phyloP scores from a whole-genome alignment of 1,140 invertebrate genomes.

The Tetramorium simillimum region DNA sequence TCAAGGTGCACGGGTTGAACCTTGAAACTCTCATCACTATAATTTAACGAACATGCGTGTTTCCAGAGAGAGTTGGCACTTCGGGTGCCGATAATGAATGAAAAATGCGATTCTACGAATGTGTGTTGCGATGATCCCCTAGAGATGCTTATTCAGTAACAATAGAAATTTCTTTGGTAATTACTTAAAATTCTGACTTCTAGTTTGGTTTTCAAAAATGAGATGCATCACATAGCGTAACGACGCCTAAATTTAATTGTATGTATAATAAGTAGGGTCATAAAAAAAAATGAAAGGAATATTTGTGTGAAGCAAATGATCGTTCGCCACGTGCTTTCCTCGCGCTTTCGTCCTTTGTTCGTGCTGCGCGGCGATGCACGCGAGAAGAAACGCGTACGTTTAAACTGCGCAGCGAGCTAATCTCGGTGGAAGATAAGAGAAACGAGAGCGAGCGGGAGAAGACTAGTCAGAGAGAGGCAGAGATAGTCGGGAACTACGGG shows the following conservation, averaged over 20 bases:
- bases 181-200: neutral
- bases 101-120: neutral
- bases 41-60: neutral
- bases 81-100: neutral
- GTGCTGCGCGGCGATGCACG: slow-evolving; percentile 31
- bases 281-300: slow-evolving; percentile 30
- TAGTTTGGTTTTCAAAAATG: neutral
- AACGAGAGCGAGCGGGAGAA: slow-evolving; percentile 40
- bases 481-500: neutral
- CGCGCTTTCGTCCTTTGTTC: slow-evolving; percentile 65
- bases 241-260: neutral
- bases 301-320: slow-evolving; percentile 27
- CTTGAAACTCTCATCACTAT: neutral
- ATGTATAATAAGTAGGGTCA: neutral
- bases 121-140: no score
- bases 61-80: neutral
- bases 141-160: neutral
- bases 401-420: slow-evolving; percentile 74
- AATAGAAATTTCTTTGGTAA: neutral
- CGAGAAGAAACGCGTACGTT: slow-evolving; percentile 41
- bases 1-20: neutral
- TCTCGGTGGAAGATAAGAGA: slow-evolving; percentile 66
- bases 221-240: neutral
- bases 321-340: slow-evolving; percentile 20
- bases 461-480: slow-evolving; percentile 22